Conservation (phyloP, 2,797 vertebrate species). For the Myotis findleyi region DNA sequence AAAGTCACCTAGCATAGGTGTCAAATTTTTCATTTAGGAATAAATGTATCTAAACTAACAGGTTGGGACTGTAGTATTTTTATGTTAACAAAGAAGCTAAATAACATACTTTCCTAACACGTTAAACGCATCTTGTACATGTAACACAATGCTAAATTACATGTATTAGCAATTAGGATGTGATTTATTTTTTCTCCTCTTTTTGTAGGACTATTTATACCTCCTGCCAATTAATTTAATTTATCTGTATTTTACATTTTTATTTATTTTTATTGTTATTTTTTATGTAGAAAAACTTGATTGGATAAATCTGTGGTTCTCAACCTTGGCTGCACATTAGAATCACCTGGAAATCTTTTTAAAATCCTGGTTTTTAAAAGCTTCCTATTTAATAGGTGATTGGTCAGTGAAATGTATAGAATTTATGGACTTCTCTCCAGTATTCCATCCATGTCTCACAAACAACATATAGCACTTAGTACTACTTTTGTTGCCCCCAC, state of each 20-base stretch:
- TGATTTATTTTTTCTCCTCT: constrained; percentile 16
- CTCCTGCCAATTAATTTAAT: constrained; percentile 49
- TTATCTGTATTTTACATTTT: constrained; percentile 54
- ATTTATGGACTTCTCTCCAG: neutral
- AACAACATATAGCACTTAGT: constrained; percentile 17
- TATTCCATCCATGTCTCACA: constrained; percentile 1
- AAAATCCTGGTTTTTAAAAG: neutral
- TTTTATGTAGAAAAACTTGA: no score
- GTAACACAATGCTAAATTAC: constrained; percentile 44
- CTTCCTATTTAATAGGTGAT: constrained; percentile 56
- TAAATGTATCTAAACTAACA: constrained; percentile 20
- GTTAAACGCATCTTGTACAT: constrained; percentile 51
- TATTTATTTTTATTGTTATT: no score
- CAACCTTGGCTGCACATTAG: no score
- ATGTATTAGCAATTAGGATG: constrained; percentile 53
- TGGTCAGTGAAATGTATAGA: constrained; percentile 52
- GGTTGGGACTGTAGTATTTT: neutral
- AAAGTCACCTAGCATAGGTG: constrained; percentile 16
- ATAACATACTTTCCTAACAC: constrained; percentile 17
- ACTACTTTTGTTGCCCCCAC: neutral
- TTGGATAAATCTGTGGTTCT: no score
- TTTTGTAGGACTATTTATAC: constrained; percentile 48
- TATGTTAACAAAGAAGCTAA: constrained; percentile 35
- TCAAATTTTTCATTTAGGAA: constrained; percentile 45
- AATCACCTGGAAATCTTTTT: no score